Evolutionary conservation across 2,888 invertebrate genomes (phyloP).

Genomic region (Priocnemis perturbator): DNA sequence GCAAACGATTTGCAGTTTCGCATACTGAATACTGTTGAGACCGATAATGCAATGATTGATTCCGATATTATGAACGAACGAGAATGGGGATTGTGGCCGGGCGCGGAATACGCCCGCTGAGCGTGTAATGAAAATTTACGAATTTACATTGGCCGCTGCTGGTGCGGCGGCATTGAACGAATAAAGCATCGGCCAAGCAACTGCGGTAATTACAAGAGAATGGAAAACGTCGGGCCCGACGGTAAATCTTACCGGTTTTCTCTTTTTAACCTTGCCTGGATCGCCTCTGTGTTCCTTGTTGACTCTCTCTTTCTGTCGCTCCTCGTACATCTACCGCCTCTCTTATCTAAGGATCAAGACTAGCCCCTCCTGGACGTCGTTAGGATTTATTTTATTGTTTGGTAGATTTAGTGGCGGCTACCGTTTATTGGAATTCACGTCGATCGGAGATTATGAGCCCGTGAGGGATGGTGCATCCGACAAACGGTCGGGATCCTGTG

Average conservation of each 20-base stretch:
- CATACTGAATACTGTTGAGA: too few relatives aligned
- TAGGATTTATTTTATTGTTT: slow-evolving; percentile 66
- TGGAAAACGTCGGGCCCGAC: slow-evolving; percentile 60
- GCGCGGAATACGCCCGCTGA: too few relatives aligned
- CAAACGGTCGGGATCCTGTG: not conserved
- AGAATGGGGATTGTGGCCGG: too few relatives aligned
- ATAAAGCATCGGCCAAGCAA: slow-evolving; percentile 26
- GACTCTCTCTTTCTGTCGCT: slow-evolving; percentile 14
- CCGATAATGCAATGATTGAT: too few relatives aligned
- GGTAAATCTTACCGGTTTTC: slow-evolving; percentile 60
- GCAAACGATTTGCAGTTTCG: too few relatives aligned
- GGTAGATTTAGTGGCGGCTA: slow-evolving; percentile 63
- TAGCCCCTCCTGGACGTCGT: slow-evolving; percentile 39
- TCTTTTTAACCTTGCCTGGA: slow-evolving; percentile 15
- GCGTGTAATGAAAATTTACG: not conserved
- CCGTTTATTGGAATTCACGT: slow-evolving; percentile 60
- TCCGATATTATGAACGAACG: too few relatives aligned
- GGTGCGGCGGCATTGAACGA: slow-evolving; percentile 2
- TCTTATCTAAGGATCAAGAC: slow-evolving; percentile 53
- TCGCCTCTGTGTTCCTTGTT: slow-evolving; percentile 27
- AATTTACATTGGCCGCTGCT: not conserved
- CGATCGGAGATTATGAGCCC: slow-evolving; percentile 56
- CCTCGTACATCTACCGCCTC: slow-evolving; percentile 34
- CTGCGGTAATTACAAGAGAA: slow-evolving; percentile 63
- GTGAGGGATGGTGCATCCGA: slow-evolving; percentile 7